Base-by-base conservation (phyloP, 2,888 invertebrate genomes). In the Arctia plantaginis region DNA sequence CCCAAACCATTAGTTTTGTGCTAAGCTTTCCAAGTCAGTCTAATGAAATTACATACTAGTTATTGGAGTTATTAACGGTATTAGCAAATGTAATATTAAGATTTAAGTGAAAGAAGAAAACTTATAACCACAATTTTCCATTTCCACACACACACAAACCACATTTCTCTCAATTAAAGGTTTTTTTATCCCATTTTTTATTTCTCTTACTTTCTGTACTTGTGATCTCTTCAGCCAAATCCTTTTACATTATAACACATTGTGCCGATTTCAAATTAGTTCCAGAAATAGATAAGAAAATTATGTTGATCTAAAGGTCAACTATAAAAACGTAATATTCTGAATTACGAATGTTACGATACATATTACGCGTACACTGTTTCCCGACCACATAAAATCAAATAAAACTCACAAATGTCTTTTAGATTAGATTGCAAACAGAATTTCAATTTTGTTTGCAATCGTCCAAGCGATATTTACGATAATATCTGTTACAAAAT, bases 391-490 rank as follows among this genome's bases (percentile, higher is more conserved):
- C 3, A 47, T n/a, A 71, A 64, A 69, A 67, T 71, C 71, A 62
- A 79, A 81, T 47, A 82, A 79, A 79, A 84, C 67, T 71, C 35
- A 69, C 27, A 64, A 76, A 71, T 69, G 20, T 47, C 67, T 66
- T 47, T 79, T 72, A 78, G 70, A 83, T 81, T 80, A 76, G 75
- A 68, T 67, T 39, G 64, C 33, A 76, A 67, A 73, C 67, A 70
- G 76, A 80, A 35, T 74, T 51, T 65, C 76, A 81, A 82, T 79
- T 82, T 77, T 74, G 81, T 84, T 84, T 75, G 76, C 75, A 73
- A 69, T 77, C 68, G 69, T 69, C 67, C 76, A 77, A 74, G 15
- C 33, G 15, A 65, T 77, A 84, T 83, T 78, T 74, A 67, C 75
- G 73, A 68, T 72, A 78, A 73, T 77, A 62, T 72, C 67, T 72